Percentiles rank a stretch among this genome's conserved stretches.
Evolutionary conservation across 2,888 invertebrate species (phyloP).

Genomic region (Pedicia rivosa): DNA sequence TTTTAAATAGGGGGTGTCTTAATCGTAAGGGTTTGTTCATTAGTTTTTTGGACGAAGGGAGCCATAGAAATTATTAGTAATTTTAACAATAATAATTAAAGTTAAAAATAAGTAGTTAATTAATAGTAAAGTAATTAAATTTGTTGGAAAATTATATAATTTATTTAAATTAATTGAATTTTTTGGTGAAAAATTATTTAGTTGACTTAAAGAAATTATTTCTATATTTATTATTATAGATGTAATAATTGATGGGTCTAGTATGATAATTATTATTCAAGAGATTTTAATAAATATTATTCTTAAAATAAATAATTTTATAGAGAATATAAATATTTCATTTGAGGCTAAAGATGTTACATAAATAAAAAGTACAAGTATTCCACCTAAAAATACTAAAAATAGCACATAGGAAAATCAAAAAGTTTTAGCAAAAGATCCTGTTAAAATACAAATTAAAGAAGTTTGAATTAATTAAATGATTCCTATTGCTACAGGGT

Average conservation of each 20-base stretch:
- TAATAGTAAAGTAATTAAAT: constrained; percentile 34
- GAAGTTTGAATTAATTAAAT: constrained; percentile 37
- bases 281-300: constrained; percentile 17
- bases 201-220: constrained; percentile 21
- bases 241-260: constrained; percentile 19
- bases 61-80: constrained; percentile 38
- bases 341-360: constrained; percentile 43
- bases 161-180: constrained; percentile 35
- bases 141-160: constrained; percentile 37
- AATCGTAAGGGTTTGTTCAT: constrained; percentile 35
- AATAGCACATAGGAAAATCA: constrained; percentile 47
- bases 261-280: constrained; percentile 17
- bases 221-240: constrained; percentile 29
- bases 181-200: constrained; percentile 22
- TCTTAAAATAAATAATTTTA: constrained; percentile 20
- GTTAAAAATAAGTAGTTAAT: constrained; percentile 43
- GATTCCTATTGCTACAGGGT: constrained; percentile 38
- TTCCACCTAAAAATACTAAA: constrained; percentile 43
- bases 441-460: constrained; percentile 31
- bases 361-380: constrained; percentile 49
- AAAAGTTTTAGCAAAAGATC: constrained; percentile 34
- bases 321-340: constrained; percentile 35
- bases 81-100: constrained; percentile 40
- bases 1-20: constrained; percentile 36
- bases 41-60: constrained; percentile 34